Percentiles rank a stretch among this genome's conserved stretches.
Evolutionary conservation across 2,888 invertebrate species (phyloP).

Genomic region (Synanthedon andrenaeformis): DNA sequence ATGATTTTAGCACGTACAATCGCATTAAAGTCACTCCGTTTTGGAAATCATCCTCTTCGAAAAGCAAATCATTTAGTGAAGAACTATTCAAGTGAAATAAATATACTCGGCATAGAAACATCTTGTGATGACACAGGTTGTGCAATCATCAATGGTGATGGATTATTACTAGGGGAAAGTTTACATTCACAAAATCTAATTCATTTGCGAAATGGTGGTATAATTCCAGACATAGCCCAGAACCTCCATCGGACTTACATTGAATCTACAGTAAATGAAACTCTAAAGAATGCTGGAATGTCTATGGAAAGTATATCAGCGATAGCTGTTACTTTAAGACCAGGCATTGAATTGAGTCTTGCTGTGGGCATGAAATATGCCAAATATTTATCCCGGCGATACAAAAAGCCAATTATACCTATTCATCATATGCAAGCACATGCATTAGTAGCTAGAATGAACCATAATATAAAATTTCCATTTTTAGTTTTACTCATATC

Average conservation of each 20-base stretch:
- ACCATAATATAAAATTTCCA: constrained; percentile 80
- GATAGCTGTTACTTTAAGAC: constrained; percentile 90
- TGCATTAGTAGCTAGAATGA: constrained; percentile 89
- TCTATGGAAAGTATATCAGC: constrained; percentile 80
- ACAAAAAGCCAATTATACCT: constrained; percentile 89
- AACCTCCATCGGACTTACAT: constrained; percentile 85
- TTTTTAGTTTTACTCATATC: constrained; percentile 91
- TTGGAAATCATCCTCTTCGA: no score
- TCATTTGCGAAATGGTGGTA: constrained; percentile 85
- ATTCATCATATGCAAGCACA: constrained; percentile 99
- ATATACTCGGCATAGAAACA: constrained; percentile 93
- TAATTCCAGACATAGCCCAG: constrained; percentile 90
- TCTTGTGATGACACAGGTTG: constrained; percentile 98
- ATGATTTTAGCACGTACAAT: no score
- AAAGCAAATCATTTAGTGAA: background rate
- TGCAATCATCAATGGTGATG: constrained; percentile 83
- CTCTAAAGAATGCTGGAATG: constrained; percentile 74
- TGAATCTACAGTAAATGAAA: constrained; percentile 76
- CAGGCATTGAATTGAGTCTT: constrained; percentile 84
- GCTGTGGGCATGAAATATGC: constrained; percentile 86
- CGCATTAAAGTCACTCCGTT: no score
- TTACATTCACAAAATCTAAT: constrained; percentile 83
- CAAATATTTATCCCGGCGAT: constrained; percentile 76
- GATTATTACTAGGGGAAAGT: constrained; percentile 83
- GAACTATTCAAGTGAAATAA: background rate